These are phyloP conservation scores for Prostheceraeus crozeri DNA, from an alignment of 2,888 invertebrate genomes.

Conservation along the genomic window DNA sequence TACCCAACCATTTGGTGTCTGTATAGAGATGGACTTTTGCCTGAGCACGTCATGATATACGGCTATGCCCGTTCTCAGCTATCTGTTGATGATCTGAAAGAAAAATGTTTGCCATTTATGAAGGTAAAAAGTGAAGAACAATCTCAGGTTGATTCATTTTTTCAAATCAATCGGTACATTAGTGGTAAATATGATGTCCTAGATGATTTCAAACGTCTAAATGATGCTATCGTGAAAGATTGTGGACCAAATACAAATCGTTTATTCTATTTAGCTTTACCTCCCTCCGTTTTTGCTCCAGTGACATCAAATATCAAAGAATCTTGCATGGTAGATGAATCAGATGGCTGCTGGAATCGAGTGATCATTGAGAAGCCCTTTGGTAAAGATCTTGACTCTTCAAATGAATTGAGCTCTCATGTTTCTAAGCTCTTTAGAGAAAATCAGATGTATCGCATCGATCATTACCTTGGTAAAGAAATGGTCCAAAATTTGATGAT, in stretches of 20 bases:
- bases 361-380: constrained; percentile 98
- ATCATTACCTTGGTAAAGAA: constrained; percentile 97
- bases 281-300: constrained; percentile 82
- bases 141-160: constrained; percentile 71
- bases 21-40: constrained; percentile 80
- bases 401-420: constrained; percentile 75
- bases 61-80: constrained; percentile 87
- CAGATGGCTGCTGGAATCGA: constrained; percentile 86
- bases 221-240: constrained; percentile 62
- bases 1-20: constrained; percentile 96
- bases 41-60: constrained; percentile 74
- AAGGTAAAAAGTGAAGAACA: constrained; percentile 73
- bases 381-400: constrained; percentile 78
- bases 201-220: constrained; percentile 71
- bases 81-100: constrained; percentile 66
- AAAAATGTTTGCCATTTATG: constrained; percentile 72
- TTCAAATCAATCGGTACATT: constrained; percentile 74
- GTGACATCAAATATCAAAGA: constrained; percentile 67
- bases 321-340: too few relatives aligned
- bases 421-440: constrained; percentile 77
- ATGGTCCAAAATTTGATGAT: constrained; percentile 99
- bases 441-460: constrained; percentile 91
- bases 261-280: constrained; percentile 90
- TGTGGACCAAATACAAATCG: constrained; percentile 64
- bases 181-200: constrained; percentile 75